A percentile compares a stretch with the other conserved stretches of the same genome.
phyloP scores from a whole-genome alignment of 2,113 vertebrate species.

The Ptilonorhynchus violaceus region DNA sequence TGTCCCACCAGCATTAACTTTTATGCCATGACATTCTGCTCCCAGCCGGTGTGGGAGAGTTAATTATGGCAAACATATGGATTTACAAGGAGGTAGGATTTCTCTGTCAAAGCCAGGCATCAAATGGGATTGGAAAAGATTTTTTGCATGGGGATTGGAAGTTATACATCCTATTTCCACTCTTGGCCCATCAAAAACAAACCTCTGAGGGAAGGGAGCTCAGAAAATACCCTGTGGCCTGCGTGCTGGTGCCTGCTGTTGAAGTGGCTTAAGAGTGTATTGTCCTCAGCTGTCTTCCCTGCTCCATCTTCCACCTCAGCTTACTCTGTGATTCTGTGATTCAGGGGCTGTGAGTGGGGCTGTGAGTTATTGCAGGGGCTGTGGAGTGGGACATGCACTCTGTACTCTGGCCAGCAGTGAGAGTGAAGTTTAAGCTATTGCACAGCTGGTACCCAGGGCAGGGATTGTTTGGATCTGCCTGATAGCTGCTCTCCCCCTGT shows the following conservation, averaged over 20 bases:
- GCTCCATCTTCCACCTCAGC: neutral
- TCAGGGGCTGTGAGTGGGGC: neutral
- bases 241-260: neutral
- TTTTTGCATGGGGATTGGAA: neutral
- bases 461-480: neutral
- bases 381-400: rapidly evolving
- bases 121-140: neutral
- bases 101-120: neutral
- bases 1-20: neutral
- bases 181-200: neutral
- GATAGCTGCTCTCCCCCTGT: neutral
- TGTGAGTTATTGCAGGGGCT: neutral
- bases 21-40: neutral
- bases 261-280: neutral
- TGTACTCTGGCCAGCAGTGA: neutral
- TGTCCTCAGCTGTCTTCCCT: neutral
- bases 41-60: neutral
- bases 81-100: neutral
- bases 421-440: neutral
- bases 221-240: neutral
- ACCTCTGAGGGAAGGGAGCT: neutral
- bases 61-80: neutral
- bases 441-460: rapidly evolving
- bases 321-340: rapidly evolving
- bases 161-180: neutral